Percentiles rank a stretch among this genome's conserved stretches.
Evolutionary conservation across 2,888 invertebrate genomes (phyloP).

Genomic region (Cephus spinipes): DNA sequence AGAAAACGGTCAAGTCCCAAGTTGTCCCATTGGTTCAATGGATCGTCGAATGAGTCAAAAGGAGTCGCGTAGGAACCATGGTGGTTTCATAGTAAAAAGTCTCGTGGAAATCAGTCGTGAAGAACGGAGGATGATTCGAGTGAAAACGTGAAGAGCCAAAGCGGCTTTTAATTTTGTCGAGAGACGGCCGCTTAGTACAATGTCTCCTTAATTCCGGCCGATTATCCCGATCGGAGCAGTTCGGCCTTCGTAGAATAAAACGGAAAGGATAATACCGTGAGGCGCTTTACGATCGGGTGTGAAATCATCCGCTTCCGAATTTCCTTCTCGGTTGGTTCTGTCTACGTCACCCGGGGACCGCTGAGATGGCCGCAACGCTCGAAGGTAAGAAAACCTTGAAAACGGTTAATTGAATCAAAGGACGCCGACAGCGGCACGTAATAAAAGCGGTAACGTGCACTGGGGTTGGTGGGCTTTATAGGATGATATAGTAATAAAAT

Average conservation of each 20-base stretch:
- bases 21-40: background rate
- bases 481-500: constrained; percentile 58
- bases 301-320: constrained; percentile 38
- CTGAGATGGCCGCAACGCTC: constrained; percentile 10
- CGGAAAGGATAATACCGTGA: background rate
- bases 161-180: background rate
- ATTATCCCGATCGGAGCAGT: background rate
- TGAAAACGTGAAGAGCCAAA: background rate
- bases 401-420: constrained; percentile 65
- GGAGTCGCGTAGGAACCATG: background rate
- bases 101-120: background rate
- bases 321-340: constrained; percentile 20
- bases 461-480: constrained; percentile 54
- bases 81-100: background rate
- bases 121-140: background rate
- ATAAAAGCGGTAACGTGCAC: constrained; percentile 60
- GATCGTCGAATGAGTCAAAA: background rate
- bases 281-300: constrained; percentile 18
- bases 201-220: background rate
- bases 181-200: background rate
- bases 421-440: constrained; percentile 62
- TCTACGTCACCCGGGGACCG: constrained; percentile 13
- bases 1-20: background rate
- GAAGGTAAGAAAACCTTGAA: constrained; percentile 49
- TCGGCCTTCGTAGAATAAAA: background rate